Conservation (phyloP, 2,113 vertebrate genomes). For the Plotosus lineatus region DNA sequence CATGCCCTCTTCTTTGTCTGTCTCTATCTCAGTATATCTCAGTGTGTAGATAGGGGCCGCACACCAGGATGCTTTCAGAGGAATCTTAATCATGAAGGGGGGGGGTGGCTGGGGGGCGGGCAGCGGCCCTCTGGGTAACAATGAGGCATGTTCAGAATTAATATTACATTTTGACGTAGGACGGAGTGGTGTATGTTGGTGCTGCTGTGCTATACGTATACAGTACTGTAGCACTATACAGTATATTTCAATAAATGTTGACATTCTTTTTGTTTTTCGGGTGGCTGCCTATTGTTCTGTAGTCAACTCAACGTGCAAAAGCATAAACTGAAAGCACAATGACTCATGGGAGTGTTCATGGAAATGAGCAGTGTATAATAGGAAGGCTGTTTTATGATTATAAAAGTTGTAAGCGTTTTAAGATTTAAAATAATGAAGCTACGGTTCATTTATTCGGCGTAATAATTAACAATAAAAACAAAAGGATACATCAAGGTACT, state of each 20-base stretch:
- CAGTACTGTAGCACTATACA: background rate
- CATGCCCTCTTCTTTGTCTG: conserved; percentile 64
- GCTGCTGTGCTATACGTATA: conserved; percentile 44
- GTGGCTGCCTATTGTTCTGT: background rate
- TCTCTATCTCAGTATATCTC: conserved; percentile 64
- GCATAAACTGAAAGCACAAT: conserved; percentile 45
- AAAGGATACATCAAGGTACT: background rate
- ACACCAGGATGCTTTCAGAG: conserved; percentile 40
- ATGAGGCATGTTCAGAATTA: background rate
- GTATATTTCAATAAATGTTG: background rate
- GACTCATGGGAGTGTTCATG: conserved; percentile 56
- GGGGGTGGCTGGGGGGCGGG: too few species aligned
- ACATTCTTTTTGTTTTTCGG: background rate
- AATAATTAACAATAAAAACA: background rate
- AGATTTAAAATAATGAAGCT: background rate
- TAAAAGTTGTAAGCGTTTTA: too few species aligned
- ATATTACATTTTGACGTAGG: background rate
- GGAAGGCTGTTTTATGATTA: background rate
- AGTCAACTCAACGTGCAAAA: background rate
- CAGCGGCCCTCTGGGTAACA: background rate
- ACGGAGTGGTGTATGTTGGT: background rate
- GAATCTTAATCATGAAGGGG: conserved; percentile 31
- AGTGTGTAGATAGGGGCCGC: conserved; percentile 53
- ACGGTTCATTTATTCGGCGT: background rate
- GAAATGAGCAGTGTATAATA: conserved; percentile 23